Evolutionary conservation across 2,888 invertebrate genomes (phyloP).

Genomic region (Aproaerema taeniolella): DNA sequence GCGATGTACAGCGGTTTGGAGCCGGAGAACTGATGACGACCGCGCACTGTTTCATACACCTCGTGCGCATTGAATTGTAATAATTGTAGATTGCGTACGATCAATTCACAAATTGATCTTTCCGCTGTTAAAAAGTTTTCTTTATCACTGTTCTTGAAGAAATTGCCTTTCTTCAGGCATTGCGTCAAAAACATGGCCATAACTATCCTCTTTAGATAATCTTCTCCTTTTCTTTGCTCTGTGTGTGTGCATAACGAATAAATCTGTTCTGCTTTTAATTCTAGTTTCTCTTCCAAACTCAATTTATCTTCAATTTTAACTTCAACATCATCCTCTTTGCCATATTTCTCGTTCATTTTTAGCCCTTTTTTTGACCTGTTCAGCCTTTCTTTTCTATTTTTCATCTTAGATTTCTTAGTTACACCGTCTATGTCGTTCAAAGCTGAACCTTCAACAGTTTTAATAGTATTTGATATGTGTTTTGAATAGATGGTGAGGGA

Average conservation of each 20-base stretch:
- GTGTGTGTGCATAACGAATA: conserved; percentile 83
- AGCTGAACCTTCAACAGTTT: conserved; percentile 44
- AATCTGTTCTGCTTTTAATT: conserved; percentile 61
- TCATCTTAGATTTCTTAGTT: conserved; percentile 57
- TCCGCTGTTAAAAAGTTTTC: background rate
- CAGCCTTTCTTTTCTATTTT: conserved; percentile 58
- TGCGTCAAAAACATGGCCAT: conserved; percentile 87
- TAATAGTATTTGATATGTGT: conserved; percentile 42
- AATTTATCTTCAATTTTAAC: conserved; percentile 43
- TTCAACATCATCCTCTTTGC: conserved; percentile 41
- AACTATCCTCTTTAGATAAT: conserved; percentile 85
- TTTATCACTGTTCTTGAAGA: conserved; percentile 66
- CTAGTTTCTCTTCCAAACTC: conserved; percentile 50
- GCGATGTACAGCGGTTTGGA: conserved; percentile 79
- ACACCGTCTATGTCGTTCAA: conserved; percentile 60
- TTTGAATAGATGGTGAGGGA: conserved; percentile 67
- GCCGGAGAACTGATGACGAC: conserved; percentile 67
- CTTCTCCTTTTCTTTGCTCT: conserved; percentile 77
- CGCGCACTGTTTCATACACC: conserved; percentile 82
- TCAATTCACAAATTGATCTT: conserved; percentile 74
- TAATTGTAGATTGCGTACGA: conserved; percentile 84
- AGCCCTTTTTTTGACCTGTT: conserved; percentile 55
- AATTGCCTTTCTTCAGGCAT: conserved; percentile 82
- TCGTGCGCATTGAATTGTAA: conserved; percentile 93
- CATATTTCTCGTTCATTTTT: conserved; percentile 42